These are phyloP conservation scores for Orestias chungarensis DNA, from an alignment of 2,797 vertebrate genomes.

Conservation along the genomic window DNA sequence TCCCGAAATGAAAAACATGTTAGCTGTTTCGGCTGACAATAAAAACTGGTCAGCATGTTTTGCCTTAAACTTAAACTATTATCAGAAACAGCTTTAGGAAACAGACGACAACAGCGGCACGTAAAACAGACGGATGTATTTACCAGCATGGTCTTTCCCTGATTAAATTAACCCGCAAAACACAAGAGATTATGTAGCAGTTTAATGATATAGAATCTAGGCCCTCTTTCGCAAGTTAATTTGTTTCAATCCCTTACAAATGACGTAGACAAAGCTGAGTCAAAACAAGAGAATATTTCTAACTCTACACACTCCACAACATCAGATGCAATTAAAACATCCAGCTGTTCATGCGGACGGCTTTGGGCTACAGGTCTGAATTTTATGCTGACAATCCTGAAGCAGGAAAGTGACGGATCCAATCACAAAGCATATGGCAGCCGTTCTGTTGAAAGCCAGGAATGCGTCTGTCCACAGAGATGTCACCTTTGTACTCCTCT, in stretches of 20 bases:
- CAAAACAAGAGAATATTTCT: neutral
- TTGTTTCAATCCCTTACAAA: neutral
- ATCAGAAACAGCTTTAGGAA: neutral
- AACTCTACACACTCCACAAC: neutral
- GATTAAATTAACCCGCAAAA: neutral
- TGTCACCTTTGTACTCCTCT: constrained; percentile 10
- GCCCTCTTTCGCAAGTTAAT: neutral
- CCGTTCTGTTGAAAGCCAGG: constrained; percentile 73
- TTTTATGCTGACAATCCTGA: constrained; percentile 47
- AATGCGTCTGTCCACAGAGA: constrained; percentile 54
- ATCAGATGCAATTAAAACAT: constrained; percentile 2
- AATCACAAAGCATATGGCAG: constrained; percentile 65
- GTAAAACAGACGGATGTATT: neutral
- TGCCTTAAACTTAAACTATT: neutral
- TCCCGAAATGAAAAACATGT: neutral
- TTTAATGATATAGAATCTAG: neutral
- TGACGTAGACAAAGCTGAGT: neutral
- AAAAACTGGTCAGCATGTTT: neutral
- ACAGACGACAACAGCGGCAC: neutral
- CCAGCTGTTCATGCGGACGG: constrained; percentile 61
- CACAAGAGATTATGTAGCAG: neutral
- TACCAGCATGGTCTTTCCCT: neutral
- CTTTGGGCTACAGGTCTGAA: constrained; percentile 52
- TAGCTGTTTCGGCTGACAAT: neutral
- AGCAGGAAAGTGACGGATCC: constrained; percentile 51